Base-by-base conservation (phyloP, 2,797 vertebrate species). In the Cheirogaleus major region DNA sequence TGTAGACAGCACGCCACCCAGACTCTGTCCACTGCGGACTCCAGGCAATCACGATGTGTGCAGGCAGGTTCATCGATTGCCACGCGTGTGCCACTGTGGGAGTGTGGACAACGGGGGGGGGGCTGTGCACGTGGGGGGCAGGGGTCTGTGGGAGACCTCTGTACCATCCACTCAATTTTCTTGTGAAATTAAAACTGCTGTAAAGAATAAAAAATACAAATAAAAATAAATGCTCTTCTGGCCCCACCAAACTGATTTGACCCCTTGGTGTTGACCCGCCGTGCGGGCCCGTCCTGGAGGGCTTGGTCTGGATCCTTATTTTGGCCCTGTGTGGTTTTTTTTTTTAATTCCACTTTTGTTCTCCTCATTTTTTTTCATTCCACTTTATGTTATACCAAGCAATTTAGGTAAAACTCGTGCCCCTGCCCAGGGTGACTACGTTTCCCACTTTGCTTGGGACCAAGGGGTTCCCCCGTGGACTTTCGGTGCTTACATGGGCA, bases 1-100 rank as follows among this genome's bases (percentile, higher is more conserved):
- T 2, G 1, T 23, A 27, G n/a, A 20, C 59, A 0, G 5, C 20
- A 7, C 18, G 2, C 48, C 61, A 41, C 27, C 22, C 48, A 79
- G 8, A 45, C 69, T 35, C 45, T 35, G 50, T n/a, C 14, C 50
- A 8, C 83, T 0, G 1, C 5, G 25, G 63, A 14, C 91, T 75
- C 32, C 5, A 32, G 41, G 41, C 2, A 20, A 15, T 6, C 22
- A 12, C 12, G 13, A 23, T 0, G 13, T 2, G 12, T 25, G 25
- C 2, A 25, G 13, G 27, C 14, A 27, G 59, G 15, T 25, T 76
- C 70, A n/a, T n/a, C 1, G 1, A 14, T 18, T 22, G 48, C 23
- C 65, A 67, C 30, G 15, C 11, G 23, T 45, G 72, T 14, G 5
- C 61, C 41, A 10, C 52, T 13, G 38, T 52, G 38, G 43, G 18